Evolutionary conservation across 2,888 invertebrate genomes (phyloP).

Genomic region (Physocephala rufipes): DNA sequence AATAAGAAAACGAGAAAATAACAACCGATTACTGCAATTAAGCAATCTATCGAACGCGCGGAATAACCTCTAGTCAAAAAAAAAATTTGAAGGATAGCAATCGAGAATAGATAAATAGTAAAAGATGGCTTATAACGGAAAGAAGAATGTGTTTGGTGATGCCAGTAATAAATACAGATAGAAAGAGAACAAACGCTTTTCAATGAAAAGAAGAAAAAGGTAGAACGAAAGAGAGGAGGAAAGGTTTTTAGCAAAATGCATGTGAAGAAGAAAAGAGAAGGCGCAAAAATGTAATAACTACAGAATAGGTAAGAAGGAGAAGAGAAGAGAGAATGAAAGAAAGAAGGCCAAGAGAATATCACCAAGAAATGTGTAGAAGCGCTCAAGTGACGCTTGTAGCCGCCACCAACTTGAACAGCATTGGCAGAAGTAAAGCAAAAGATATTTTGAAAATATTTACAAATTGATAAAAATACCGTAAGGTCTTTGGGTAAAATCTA

Average conservation of each 20-base stretch:
- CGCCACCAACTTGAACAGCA: background rate
- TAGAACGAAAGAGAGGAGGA: background rate
- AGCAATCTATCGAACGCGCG: background rate
- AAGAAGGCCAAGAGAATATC: no score
- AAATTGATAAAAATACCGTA: no score
- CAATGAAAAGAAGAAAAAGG: background rate
- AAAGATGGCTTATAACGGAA: conserved; percentile 2
- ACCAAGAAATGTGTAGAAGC: background rate
- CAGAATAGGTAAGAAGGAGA: background rate
- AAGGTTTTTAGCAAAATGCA: no score
- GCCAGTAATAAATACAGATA: no score
- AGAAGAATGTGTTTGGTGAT: background rate
- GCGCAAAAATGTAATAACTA: conserved; percentile 1
- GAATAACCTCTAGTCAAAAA: background rate
- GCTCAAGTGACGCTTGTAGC: background rate
- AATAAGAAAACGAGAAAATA: conserved; percentile 1
- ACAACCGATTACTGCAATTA: background rate
- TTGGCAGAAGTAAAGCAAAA: background rate
- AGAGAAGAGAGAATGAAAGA: conserved; percentile 1
- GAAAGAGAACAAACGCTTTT: no score
- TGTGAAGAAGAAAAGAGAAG: background rate
- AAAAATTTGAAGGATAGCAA: conserved; percentile 8
- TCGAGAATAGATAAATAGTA: background rate
- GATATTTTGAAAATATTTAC: no score
- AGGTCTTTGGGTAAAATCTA: no score